These are phyloP conservation scores for Blastobasis adustella DNA, from an alignment of 2,888 invertebrate genomes.

Conservation along the genomic window DNA sequence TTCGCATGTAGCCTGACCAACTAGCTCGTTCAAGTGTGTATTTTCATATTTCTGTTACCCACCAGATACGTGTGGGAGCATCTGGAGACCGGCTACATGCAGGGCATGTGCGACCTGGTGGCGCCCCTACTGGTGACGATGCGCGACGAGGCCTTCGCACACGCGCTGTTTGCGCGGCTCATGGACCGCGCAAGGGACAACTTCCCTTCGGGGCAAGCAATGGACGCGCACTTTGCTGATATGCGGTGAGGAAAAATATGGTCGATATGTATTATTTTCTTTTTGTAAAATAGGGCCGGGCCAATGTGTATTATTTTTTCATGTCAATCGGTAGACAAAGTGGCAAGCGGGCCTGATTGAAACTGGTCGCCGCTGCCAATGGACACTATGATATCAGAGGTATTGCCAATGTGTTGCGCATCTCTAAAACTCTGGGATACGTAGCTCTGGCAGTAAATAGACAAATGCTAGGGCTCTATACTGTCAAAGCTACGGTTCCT, in stretches of 20 bases:
- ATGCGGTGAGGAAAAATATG: conserved; percentile 78
- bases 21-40: no score
- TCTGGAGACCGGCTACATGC: conserved; percentile 95
- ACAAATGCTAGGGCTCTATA: no score
- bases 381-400: no score
- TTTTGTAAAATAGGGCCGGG: no score
- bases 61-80: conserved; percentile 96
- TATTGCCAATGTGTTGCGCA: no score
- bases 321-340: neutral
- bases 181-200: conserved; percentile 95
- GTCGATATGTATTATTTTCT: neutral
- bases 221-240: conserved; percentile 97
- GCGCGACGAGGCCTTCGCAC: conserved; percentile 92
- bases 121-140: conserved; percentile 94
- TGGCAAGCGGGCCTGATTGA: neutral
- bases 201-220: conserved; percentile 93
- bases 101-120: conserved; percentile 97
- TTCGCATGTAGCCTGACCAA: no score
- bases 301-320: neutral
- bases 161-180: conserved; percentile 92
- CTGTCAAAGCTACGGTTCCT: no score
- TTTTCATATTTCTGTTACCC: neutral
- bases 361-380: no score
- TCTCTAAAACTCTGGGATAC: no score
- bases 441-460: no score